Evolutionary conservation across 1,140 invertebrate genomes (phyloP).

Genomic region (Ceratina japonica): DNA sequence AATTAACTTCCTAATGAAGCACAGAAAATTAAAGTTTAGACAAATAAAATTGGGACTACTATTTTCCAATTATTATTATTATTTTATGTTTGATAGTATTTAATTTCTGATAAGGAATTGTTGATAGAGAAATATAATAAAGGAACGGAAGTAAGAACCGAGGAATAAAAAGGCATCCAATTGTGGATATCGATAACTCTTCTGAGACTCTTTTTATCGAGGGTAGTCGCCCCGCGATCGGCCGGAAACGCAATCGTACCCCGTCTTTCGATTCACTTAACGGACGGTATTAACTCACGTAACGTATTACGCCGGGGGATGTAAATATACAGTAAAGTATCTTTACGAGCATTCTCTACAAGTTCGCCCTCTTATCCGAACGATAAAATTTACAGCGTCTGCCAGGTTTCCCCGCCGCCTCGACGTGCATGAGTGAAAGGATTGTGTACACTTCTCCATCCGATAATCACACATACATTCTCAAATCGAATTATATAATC

Average conservation of each 20-base stretch:
- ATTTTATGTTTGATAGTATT: too few relatives aligned
- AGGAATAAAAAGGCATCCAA: conserved; percentile 17
- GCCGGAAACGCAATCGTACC: conserved; percentile 43
- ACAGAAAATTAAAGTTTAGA: too few relatives aligned
- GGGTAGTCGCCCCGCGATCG: background rate
- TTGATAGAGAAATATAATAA: too few relatives aligned
- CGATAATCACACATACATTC: too few relatives aligned
- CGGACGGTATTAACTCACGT: conserved; percentile 63
- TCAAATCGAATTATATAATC: too few relatives aligned
- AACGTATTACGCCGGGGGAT: conserved; percentile 67
- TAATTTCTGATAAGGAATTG: too few relatives aligned
- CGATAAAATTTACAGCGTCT: conserved; percentile 74
- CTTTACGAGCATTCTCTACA: conserved; percentile 70
- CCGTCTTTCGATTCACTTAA: conserved; percentile 69
- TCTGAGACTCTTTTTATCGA: background rate
- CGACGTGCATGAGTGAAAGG: too few relatives aligned
- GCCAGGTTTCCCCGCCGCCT: conserved; percentile 41
- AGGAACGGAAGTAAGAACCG: background rate
- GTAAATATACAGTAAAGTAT: conserved; percentile 73
- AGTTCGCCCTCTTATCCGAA: conserved; percentile 70
- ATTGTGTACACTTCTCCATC: too few relatives aligned
- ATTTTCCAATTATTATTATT: too few relatives aligned
- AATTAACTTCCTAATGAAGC: too few relatives aligned
- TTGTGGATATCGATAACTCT: conserved; percentile 38
- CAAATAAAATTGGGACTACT: too few relatives aligned